Base-by-base conservation (phyloP, 2,113 vertebrate species). In the Orthonyx spaldingii region DNA sequence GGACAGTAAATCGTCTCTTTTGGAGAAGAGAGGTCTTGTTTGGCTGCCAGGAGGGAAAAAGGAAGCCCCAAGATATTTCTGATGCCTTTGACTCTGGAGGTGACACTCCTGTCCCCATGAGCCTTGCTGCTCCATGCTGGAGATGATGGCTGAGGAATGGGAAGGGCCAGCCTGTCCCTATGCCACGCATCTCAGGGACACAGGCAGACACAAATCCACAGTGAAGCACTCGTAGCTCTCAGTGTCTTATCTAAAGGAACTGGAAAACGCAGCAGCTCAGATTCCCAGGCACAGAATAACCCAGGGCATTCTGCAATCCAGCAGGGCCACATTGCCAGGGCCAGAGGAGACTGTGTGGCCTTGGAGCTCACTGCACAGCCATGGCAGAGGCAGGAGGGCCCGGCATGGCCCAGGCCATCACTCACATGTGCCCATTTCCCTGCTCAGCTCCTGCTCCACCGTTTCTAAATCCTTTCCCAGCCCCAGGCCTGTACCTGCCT, bases 91-190 rank as follows among this genome's bases (percentile, higher is more conserved):
- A 32, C 37, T 88, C 53, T 1, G 1, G 46, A 78, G 50, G 55
- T 22, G 53, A 37, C 0, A 0, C 32, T 84, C 15, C 4, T 0
- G 16, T 39, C 66, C 64, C 19, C 0, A 0, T 41, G 6, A 49
- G 42, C 50, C 30, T 52, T 44, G 12, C 28, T 44, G 44, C 39
- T 55, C 44, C 7, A 2, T 2, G 14, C 47, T 69, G 70, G 30
- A 55, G 47, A 39, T 3, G 4, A 1, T 0, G 16, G 33, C 47
- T 26, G 33, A 0, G 3, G 14, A 28, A 79, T 1, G 1, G 69
- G 20, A 46, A 74, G 26, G 16, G 28, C 27, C 17, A 18, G 39
- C 39, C 76, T 64, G 9, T 5, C 64, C 22, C 78, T 9, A 15
- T 4, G 5, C 71, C 57, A 47, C 47, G 50, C 37, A 32, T 5